Conservation (phyloP, 1,140 invertebrate genomes). For the Halesus radiatus region DNA sequence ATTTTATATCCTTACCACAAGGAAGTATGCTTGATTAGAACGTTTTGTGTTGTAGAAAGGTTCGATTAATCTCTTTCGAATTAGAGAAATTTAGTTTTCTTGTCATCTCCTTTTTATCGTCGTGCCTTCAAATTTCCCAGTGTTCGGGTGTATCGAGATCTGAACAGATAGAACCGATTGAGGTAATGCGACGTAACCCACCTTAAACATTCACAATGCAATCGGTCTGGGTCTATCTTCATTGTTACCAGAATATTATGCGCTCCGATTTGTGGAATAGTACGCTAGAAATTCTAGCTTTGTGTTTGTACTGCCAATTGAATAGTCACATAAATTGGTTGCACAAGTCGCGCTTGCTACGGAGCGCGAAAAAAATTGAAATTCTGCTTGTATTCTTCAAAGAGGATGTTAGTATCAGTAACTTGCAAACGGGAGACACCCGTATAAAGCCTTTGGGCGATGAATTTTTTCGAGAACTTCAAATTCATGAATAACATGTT, state of each 20-base stretch:
- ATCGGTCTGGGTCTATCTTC: not conserved
- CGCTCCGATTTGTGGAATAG: not conserved
- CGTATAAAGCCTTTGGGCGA: no score
- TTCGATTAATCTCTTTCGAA: no score
- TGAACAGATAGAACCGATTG: not conserved
- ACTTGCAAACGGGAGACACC: no score
- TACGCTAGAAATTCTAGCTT: no score
- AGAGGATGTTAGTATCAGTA: no score
- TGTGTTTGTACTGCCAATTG: no score
- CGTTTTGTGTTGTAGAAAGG: not conserved
- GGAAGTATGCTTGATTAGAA: not conserved
- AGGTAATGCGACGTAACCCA: slow-evolving; percentile 3
- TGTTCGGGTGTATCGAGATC: not conserved
- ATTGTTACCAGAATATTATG: not conserved
- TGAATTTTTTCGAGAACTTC: no score
- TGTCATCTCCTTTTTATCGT: not conserved
- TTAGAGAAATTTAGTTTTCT: not conserved
- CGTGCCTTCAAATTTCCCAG: not conserved
- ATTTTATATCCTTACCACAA: not conserved
- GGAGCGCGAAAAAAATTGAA: not conserved
- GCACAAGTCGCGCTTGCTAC: no score
- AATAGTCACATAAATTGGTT: no score
- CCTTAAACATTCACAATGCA: slow-evolving; percentile 16
- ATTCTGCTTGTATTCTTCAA: no score
- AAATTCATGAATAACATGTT: no score